Percentiles rank a stretch among this genome's conserved stretches.
phyloP scores from a whole-genome alignment of 2,888 invertebrate species.

The Ochlodes sylvanus region DNA sequence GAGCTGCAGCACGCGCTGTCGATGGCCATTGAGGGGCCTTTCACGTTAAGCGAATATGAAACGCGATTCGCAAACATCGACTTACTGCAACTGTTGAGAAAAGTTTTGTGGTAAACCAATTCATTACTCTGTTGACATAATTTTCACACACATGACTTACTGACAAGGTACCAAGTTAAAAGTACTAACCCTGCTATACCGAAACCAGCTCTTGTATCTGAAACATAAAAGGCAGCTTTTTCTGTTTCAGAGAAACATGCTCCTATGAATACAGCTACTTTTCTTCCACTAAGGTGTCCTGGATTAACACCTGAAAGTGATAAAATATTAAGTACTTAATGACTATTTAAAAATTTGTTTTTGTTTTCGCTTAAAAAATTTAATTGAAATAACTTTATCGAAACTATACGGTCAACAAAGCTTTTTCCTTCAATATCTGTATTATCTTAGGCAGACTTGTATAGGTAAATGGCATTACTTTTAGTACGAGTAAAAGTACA shows the following conservation, averaged over 20 bases:
- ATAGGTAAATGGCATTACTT: too few relatives aligned
- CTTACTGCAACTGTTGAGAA: constrained; percentile 50
- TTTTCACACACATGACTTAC: too few relatives aligned
- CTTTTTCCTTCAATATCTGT: too few relatives aligned
- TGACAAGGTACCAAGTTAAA: too few relatives aligned
- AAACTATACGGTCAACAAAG: too few relatives aligned
- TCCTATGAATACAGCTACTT: constrained; percentile 74
- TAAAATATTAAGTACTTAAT: not conserved
- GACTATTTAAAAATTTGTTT: too few relatives aligned
- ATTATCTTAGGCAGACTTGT: too few relatives aligned
- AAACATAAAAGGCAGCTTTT: constrained; percentile 72
- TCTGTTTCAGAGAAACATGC: constrained; percentile 86
- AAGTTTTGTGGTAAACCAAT: not conserved
- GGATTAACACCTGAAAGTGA: constrained; percentile 83
- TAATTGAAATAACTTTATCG: too few relatives aligned
- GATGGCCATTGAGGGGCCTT: constrained; percentile 59
- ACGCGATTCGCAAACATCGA: constrained; percentile 64
- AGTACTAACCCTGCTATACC: constrained; percentile 45
- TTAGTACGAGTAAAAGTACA: too few relatives aligned
- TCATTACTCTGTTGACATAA: too few relatives aligned
- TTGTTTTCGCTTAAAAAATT: too few relatives aligned
- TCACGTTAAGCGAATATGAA: constrained; percentile 63
- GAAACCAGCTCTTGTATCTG: constrained; percentile 39
- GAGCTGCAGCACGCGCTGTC: constrained; percentile 58
- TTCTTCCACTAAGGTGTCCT: constrained; percentile 77